Conservation (phyloP, 2,797 vertebrate genomes). For the Amniataba percoides region DNA sequence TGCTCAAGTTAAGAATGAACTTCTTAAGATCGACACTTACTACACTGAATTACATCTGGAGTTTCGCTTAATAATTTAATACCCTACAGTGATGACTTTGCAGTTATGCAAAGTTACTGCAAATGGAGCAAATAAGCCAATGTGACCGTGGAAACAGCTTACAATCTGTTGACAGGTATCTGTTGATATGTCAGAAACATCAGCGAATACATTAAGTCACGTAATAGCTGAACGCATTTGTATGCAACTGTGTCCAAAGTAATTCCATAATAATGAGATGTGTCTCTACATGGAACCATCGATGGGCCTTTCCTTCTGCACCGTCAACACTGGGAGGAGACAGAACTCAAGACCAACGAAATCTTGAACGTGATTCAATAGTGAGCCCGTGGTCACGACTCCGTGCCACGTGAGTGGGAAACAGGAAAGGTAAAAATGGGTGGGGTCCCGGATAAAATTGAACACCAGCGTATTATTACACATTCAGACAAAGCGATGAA, state of each 20-base stretch:
- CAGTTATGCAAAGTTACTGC: not conserved
- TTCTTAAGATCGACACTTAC: not conserved
- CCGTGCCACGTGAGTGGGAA: slow-evolving; percentile 70
- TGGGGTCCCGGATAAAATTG: slow-evolving; percentile 27
- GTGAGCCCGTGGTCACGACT: slow-evolving; percentile 49
- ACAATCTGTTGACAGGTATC: not conserved
- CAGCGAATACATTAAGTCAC: rapidly evolving
- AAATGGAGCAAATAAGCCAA: not conserved
- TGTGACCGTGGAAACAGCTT: not conserved
- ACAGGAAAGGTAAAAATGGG: slow-evolving; percentile 36
- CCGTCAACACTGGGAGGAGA: not conserved
- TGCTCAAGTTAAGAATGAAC: not conserved
- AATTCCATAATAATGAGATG: rapidly evolving
- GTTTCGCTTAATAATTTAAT: rapidly evolving
- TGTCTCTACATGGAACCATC: not conserved
- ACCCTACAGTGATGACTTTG: not conserved
- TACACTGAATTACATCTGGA: not conserved
- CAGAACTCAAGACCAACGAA: not conserved
- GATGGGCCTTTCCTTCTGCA: not conserved
- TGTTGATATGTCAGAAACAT: not conserved
- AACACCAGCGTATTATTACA: not conserved
- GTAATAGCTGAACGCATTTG: not conserved
- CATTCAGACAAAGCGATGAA: rapidly evolving
- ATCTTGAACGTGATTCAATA: not conserved
- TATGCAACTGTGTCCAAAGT: not conserved